Evolutionary conservation across 2,888 invertebrate genomes (phyloP).

Genomic region (Pogonocherus hispidulus): DNA sequence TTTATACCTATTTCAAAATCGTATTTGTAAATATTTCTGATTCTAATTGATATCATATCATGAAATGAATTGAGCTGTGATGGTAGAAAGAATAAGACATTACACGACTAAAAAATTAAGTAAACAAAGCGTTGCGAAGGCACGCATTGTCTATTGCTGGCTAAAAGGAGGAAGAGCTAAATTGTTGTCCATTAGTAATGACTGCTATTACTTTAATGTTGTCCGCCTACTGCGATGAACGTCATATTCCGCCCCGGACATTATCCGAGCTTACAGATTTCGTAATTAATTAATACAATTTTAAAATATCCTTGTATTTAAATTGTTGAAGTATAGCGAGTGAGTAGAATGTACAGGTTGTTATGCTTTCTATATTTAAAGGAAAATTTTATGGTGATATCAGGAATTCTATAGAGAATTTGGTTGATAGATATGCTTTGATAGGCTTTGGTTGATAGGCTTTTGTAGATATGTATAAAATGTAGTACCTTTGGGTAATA

Average conservation of each 20-base stretch:
- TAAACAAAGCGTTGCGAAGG: slow-evolving; percentile 4
- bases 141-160: slow-evolving; percentile 14
- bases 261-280: slow-evolving; percentile 23
- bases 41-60: no score
- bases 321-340: background rate
- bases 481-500: no score
- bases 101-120: background rate
- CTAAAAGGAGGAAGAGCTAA: slow-evolving; percentile 41
- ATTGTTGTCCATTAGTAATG: slow-evolving; percentile 45
- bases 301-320: background rate
- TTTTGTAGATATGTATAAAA: no score
- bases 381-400: no score
- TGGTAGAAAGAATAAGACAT: no score
- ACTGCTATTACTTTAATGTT: slow-evolving; percentile 44
- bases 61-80: no score
- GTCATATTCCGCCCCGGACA: slow-evolving; percentile 2
- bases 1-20: no score
- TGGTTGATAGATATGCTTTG: no score
- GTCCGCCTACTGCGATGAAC: slow-evolving; percentile 44
- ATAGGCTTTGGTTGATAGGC: no score
- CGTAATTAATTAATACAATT: background rate
- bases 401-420: no score
- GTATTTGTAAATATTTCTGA: no score
- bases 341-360: background rate
- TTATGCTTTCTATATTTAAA: background rate